Evolutionary conservation across 2,797 vertebrate genomes (phyloP).

Genomic region (Uromys caudimaculatus): DNA sequence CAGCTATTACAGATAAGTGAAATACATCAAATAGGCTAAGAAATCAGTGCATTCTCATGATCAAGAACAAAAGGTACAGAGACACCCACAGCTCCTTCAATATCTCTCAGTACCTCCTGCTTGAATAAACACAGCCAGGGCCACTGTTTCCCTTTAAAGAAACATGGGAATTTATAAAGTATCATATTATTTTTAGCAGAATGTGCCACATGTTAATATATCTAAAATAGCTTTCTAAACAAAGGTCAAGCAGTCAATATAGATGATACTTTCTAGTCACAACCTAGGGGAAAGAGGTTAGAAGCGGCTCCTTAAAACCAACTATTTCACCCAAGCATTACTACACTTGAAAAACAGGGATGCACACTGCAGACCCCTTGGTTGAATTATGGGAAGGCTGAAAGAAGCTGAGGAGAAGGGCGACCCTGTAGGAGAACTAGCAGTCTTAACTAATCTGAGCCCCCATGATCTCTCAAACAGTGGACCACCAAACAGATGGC

Average conservation of each 20-base stretch:
- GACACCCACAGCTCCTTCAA: not conserved
- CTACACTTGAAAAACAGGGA: not conserved
- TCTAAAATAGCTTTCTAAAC: not conserved
- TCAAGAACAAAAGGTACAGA: not conserved
- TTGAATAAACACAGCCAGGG: not conserved
- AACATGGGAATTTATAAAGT: not conserved
- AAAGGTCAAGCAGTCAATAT: not conserved
- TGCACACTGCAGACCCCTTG: not conserved
- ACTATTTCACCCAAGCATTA: not conserved
- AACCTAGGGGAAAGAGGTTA: not conserved
- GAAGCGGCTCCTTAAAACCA: no score
- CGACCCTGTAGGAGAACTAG: no score
- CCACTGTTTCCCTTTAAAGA: not conserved
- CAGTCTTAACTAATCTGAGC: no score
- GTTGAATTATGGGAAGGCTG: no score
- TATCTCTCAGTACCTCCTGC: not conserved
- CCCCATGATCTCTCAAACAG: no score
- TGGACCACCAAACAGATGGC: no score
- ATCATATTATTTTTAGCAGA: not conserved
- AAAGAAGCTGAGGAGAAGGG: no score
- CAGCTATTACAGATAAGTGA: slow-evolving; percentile 1
- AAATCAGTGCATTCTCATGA: not conserved
- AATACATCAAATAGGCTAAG: slow-evolving; percentile 11
- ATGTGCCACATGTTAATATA: not conserved
- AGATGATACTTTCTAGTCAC: not conserved